These are phyloP conservation scores for Procambarus clarkii DNA, from an alignment of 1,140 invertebrate species.

Conservation along the genomic window DNA sequence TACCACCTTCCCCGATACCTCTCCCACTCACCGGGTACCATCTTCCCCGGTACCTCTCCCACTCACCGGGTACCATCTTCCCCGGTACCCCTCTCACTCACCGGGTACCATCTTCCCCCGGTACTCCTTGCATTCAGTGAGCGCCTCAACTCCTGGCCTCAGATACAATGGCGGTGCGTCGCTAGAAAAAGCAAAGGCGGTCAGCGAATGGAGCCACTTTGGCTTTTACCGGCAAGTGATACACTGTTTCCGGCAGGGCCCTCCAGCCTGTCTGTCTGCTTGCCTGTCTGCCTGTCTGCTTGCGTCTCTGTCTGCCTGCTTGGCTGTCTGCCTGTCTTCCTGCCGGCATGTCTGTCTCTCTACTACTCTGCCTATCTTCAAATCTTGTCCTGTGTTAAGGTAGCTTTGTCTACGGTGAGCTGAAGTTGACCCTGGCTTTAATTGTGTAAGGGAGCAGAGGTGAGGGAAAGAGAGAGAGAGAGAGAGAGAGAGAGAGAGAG, in stretches of 20 bases:
- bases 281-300: not conserved
- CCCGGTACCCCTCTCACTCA: too few relatives aligned
- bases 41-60: too few relatives aligned
- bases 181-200: not conserved
- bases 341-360: not conserved
- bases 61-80: too few relatives aligned
- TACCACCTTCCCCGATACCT: too few relatives aligned
- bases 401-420: not conserved
- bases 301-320: constrained; percentile 12
- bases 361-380: too few relatives aligned
- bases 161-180: not conserved
- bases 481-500: not conserved
- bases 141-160: too few relatives aligned
- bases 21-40: too few relatives aligned
- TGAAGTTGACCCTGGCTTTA: too few relatives aligned
- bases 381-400: too few relatives aligned
- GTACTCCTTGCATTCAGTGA: too few relatives aligned
- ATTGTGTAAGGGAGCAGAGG: too few relatives aligned
- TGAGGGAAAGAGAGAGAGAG: not conserved
- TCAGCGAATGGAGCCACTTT: not conserved
- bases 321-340: constrained; percentile 1
- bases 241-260: not conserved
- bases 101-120: too few relatives aligned
- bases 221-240: constrained; percentile 7
- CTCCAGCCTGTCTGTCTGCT: not conserved